These are phyloP conservation scores for Thalassarche chlororhynchos DNA, from an alignment of 2,113 vertebrate genomes.

Conservation along the genomic window DNA sequence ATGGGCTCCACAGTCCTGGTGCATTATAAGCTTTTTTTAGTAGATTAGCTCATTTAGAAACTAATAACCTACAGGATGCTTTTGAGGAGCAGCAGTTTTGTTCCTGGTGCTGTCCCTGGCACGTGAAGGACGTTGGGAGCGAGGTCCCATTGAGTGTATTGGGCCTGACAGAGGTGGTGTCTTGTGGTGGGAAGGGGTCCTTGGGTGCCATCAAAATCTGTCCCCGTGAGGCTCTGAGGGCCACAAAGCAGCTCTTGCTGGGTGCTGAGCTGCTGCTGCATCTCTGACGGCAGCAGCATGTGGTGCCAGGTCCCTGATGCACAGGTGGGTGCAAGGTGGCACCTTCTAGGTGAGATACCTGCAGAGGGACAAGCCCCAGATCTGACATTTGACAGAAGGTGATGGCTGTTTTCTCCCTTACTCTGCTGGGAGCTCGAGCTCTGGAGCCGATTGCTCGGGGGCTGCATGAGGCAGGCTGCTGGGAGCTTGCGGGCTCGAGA, in stretches of 20 bases:
- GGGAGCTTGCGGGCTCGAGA: neutral
- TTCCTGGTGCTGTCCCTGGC: neutral
- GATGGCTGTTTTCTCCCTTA: neutral
- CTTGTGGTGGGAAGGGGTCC: neutral
- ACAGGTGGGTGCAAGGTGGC: neutral
- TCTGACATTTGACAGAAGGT: neutral
- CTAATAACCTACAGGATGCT: neutral
- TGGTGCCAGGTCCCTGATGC: neutral
- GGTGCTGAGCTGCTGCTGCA: neutral
- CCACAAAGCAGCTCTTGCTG: neutral
- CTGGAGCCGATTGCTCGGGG: neutral
- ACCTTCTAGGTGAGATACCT: neutral
- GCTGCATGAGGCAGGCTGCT: neutral
- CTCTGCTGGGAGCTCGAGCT: neutral
- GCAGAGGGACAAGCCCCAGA: neutral
- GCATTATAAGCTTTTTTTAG: neutral
- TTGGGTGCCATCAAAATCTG: neutral
- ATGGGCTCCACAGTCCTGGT: neutral
- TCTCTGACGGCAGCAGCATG: neutral
- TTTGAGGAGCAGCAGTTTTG: neutral
- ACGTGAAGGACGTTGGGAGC: rapidly evolving
- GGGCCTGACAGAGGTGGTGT: neutral
- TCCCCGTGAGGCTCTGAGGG: neutral
- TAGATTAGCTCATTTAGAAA: neutral
- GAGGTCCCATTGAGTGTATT: rapidly evolving